A percentile compares a stretch with the other conserved stretches of the same genome.
Evolutionary conservation across 2,888 invertebrate genomes (phyloP).

Genomic region (Lasioglossum malachurum): DNA sequence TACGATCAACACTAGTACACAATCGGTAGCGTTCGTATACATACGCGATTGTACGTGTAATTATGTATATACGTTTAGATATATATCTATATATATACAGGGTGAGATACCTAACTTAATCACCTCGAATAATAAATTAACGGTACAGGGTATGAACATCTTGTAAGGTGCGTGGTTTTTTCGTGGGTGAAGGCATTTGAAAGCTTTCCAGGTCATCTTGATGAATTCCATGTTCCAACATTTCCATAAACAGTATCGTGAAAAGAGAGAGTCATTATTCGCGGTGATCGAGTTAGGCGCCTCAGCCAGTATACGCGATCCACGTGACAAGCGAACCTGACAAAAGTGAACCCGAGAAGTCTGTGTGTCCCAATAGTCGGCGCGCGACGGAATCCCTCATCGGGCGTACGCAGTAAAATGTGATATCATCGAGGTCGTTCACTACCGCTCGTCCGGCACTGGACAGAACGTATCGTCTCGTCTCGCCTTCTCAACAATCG

Average conservation of each 20-base stretch:
- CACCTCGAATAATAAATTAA: too few relatives aligned
- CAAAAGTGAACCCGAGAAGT: conserved; percentile 49
- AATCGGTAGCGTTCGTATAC: background rate
- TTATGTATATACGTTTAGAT: conserved; percentile 13
- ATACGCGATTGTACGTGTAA: background rate
- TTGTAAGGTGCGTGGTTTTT: too few relatives aligned
- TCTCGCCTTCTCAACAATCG: conserved; percentile 56
- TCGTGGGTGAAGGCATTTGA: too few relatives aligned
- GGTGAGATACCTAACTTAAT: too few relatives aligned
- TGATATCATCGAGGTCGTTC: conserved; percentile 61
- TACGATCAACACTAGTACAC: background rate
- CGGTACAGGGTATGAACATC: too few relatives aligned
- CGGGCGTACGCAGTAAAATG: background rate
- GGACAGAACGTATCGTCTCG: conserved; percentile 41
- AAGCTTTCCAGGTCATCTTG: too few relatives aligned
- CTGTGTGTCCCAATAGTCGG: conserved; percentile 41
- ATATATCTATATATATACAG: conserved; percentile 31
- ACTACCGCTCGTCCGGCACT: conserved; percentile 79
- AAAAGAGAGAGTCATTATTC: too few relatives aligned
- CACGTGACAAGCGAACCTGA: conserved; percentile 64
- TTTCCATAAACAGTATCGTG: too few relatives aligned
- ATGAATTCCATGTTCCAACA: too few relatives aligned
- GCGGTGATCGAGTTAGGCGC: too few relatives aligned
- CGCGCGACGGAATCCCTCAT: conserved; percentile 33
- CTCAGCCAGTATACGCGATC: conserved; percentile 53